These are phyloP conservation scores for Conistra vaccinii DNA, from an alignment of 2,888 invertebrate species.

Conservation along the genomic window DNA sequence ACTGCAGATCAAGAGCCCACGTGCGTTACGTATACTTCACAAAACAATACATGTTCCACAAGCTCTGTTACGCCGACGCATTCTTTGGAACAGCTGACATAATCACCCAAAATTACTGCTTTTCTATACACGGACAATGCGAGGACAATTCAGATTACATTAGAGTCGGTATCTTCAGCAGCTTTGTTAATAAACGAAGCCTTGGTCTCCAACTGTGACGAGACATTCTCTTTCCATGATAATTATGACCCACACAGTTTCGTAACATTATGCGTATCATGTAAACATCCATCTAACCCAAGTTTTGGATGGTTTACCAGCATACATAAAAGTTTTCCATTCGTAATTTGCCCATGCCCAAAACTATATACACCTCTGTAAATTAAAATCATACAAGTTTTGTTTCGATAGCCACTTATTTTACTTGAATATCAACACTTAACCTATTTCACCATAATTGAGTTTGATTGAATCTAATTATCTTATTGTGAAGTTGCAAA, in stretches of 20 bases:
- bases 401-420: slow-evolving; percentile 34
- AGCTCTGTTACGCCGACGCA: slow-evolving; percentile 81
- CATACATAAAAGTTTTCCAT: slow-evolving; percentile 26
- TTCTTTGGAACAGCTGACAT: slow-evolving; percentile 84
- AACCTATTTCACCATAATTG: slow-evolving; percentile 49
- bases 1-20: slow-evolving; percentile 80
- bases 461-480: slow-evolving; percentile 53
- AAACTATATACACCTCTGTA: neutral
- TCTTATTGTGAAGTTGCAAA: slow-evolving; percentile 44
- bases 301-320: slow-evolving; percentile 39
- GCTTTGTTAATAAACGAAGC: slow-evolving; percentile 83
- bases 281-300: slow-evolving; percentile 51
- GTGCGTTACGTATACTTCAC: slow-evolving; percentile 80
- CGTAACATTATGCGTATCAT: slow-evolving; percentile 71
- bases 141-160: slow-evolving; percentile 80
- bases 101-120: slow-evolving; percentile 84
- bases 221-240: slow-evolving; percentile 82
- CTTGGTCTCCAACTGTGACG: slow-evolving; percentile 84
- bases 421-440: slow-evolving; percentile 29
- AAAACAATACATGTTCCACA: slow-evolving; percentile 82
- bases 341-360: slow-evolving; percentile 22
- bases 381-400: slow-evolving; percentile 31
- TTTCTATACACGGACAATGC: slow-evolving; percentile 78
- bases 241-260: slow-evolving; percentile 77
- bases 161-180: slow-evolving; percentile 76